phyloP scores from a whole-genome alignment of 2,797 vertebrate genomes.

The Aplochiton taeniatus region DNA sequence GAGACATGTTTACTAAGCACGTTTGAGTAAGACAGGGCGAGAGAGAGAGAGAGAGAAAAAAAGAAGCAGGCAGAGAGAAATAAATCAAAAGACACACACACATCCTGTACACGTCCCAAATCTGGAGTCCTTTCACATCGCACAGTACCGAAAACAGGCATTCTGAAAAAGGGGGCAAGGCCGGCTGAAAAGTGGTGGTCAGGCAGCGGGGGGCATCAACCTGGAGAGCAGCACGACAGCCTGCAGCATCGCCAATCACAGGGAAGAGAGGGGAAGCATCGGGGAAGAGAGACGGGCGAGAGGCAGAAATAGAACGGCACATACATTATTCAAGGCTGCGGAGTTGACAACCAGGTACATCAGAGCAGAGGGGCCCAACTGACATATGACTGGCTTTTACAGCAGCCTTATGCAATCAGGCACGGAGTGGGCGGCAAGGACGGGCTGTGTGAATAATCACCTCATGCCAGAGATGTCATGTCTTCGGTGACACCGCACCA shows the following conservation, averaged over 20 bases:
- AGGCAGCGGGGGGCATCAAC: constrained; percentile 17
- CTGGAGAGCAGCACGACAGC: constrained; percentile 37
- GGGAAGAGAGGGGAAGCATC: constrained; percentile 16
- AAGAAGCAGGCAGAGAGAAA: too few relatives aligned
- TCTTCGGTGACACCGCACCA: not conserved
- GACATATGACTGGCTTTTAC: constrained; percentile 35
- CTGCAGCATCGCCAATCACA: constrained; percentile 20
- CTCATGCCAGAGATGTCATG: not conserved
- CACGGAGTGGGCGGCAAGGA: constrained; percentile 14
- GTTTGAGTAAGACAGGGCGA: not conserved
- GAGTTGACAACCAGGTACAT: constrained; percentile 55
- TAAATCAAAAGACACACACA: not conserved
- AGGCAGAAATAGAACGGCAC: constrained; percentile 60
- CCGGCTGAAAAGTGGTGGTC: constrained; percentile 13
- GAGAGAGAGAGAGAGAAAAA: not conserved
- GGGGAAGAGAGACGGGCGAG: constrained; percentile 2
- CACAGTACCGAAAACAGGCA: not conserved
- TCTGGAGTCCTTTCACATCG: constrained; percentile 6
- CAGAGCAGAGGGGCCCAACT: constrained; percentile 19
- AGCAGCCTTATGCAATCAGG: constrained; percentile 42
- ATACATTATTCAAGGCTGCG: constrained; percentile 67
- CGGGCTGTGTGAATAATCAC: not conserved
- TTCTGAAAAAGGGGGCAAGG: constrained; percentile 14
- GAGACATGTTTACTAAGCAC: not conserved
- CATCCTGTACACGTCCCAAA: not conserved